A percentile compares a stretch with the other conserved stretches of the same genome.
These are phyloP conservation scores for Siniperca knerii DNA, from an alignment of 2,113 vertebrate species.

Conservation along the genomic window DNA sequence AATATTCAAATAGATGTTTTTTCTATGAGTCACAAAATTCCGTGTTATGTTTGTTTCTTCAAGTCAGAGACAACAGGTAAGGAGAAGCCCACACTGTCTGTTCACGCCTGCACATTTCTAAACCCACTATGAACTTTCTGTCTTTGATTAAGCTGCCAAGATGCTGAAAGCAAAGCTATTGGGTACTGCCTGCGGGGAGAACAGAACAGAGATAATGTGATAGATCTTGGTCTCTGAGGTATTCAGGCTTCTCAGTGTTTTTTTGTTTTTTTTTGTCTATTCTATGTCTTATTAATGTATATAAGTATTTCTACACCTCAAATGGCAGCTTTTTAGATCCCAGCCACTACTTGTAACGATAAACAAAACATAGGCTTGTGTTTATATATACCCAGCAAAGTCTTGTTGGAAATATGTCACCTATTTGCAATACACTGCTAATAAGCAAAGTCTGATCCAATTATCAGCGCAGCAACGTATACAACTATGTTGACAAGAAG, in stretches of 20 bases:
- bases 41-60: constrained; percentile 29
- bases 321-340: constrained; percentile 4
- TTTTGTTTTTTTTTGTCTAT: background rate
- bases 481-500: constrained; percentile 50
- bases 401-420: constrained; percentile 32
- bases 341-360: constrained; percentile 2
- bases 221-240: constrained; percentile 45
- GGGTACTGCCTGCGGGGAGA: constrained; percentile 55
- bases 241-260: constrained; percentile 18
- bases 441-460: constrained; percentile 54
- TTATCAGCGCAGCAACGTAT: constrained; percentile 48
- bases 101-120: constrained; percentile 63
- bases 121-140: constrained; percentile 51
- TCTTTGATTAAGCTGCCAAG: constrained; percentile 74
- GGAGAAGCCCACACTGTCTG: constrained; percentile 40
- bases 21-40: constrained; percentile 4
- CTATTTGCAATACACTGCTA: constrained; percentile 34
- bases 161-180: constrained; percentile 58
- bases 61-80: constrained; percentile 48
- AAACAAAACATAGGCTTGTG: constrained; percentile 32
- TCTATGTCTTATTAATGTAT: constrained; percentile 16
- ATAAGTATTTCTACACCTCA: constrained; percentile 19
- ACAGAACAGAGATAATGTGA: constrained; percentile 38
- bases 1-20: constrained; percentile 19
- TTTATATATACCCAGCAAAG: background rate